These are phyloP conservation scores for Brachyalestes nurse DNA, from an alignment of 2,797 vertebrate genomes.

Conservation along the genomic window DNA sequence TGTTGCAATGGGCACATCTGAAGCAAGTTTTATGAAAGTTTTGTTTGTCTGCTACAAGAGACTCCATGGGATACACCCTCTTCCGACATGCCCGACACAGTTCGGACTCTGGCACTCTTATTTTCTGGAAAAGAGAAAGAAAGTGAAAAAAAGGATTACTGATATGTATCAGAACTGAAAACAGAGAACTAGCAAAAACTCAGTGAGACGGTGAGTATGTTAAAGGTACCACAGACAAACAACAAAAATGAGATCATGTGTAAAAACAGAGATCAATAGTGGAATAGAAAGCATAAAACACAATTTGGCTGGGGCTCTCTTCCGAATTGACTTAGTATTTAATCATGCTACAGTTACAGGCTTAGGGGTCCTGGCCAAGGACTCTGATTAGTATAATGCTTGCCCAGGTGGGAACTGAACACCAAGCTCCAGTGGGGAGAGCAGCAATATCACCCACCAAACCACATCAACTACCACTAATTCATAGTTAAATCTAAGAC, in stretches of 20 bases:
- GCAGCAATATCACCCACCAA: no score
- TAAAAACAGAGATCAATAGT: not conserved
- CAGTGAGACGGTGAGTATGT: not conserved
- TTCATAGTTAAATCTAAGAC: not conserved
- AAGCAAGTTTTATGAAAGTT: constrained; percentile 98
- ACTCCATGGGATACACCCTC: constrained; percentile 97
- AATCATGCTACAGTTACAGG: no score
- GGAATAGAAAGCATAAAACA: not conserved
- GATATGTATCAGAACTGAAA: not conserved
- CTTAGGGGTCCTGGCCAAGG: not conserved
- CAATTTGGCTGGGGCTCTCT: no score
- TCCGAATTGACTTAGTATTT: no score
- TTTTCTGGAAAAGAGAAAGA: constrained; percentile 80
- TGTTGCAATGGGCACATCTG: constrained; percentile 90
- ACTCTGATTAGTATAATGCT: no score
- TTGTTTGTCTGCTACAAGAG: constrained; percentile 91
- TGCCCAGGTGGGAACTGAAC: no score
- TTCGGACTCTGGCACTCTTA: constrained; percentile 90
- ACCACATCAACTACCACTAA: no score
- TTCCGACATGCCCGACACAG: constrained; percentile 90
- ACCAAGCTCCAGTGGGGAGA: no score
- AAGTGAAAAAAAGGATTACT: not conserved
- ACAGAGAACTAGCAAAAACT: not conserved
- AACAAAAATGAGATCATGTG: not conserved
- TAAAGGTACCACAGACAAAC: constrained; percentile 8